phyloP scores from a whole-genome alignment of 2,113 vertebrate species.

The Salminus brasiliensis region DNA sequence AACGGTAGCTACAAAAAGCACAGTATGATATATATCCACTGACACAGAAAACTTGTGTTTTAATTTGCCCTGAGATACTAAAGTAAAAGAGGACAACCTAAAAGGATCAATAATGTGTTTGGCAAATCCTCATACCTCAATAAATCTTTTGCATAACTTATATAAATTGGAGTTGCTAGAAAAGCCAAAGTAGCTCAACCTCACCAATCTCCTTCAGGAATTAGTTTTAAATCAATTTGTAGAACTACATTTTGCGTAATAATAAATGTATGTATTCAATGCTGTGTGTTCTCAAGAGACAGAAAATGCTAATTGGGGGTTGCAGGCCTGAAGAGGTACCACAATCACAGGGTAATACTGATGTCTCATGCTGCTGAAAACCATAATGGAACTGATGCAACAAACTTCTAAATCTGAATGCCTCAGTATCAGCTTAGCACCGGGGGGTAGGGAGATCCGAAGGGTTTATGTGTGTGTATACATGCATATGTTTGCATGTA shows the following conservation, averaged over 20 bases:
- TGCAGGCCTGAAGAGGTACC: constrained; percentile 2
- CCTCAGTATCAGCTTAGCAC: neutral
- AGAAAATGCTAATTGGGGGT: neutral
- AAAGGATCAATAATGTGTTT: no score
- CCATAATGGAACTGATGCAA: constrained; percentile 13
- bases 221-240: neutral
- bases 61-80: no score
- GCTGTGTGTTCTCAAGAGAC: neutral
- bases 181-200: no score
- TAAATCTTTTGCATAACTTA: no score
- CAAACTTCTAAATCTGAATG: neutral
- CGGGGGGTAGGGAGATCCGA: neutral
- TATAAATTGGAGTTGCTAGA: no score
- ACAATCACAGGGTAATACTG: constrained; percentile 20
- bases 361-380: neutral
- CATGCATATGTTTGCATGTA: neutral
- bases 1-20: no score
- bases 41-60: no score
- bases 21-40: no score
- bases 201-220: no score
- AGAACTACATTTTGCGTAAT: neutral
- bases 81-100: no score
- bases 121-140: no score
- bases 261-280: neutral
- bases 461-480: neutral